Conservation (phyloP, 2,113 vertebrate species). For the Muntiacus reevesi region DNA sequence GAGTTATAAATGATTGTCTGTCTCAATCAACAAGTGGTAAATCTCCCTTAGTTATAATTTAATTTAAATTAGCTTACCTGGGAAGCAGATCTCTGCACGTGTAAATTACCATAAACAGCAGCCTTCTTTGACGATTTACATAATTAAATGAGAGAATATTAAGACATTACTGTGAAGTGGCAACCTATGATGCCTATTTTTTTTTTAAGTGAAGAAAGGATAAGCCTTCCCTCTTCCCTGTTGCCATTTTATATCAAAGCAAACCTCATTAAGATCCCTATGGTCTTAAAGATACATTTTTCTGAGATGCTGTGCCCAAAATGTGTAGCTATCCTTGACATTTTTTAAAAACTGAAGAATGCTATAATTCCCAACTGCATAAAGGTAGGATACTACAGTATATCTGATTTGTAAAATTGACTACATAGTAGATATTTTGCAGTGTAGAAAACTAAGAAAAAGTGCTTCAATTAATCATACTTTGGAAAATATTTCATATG, state of each 20-base stretch:
- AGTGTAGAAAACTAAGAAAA: slow-evolving; percentile 45
- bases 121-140: slow-evolving; percentile 58
- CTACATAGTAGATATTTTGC: slow-evolving; percentile 57
- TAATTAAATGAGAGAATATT: slow-evolving; percentile 74
- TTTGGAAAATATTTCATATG: slow-evolving; percentile 53
- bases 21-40: slow-evolving; percentile 71
- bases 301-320: not conserved
- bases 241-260: not conserved
- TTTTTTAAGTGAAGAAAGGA: slow-evolving; percentile 7
- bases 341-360: slow-evolving; percentile 9
- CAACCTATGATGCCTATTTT: slow-evolving; percentile 48
- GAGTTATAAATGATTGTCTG: slow-evolving; percentile 72
- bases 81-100: slow-evolving; percentile 61
- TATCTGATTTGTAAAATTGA: slow-evolving; percentile 52
- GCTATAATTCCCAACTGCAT: slow-evolving; percentile 12
- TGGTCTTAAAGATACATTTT: not conserved
- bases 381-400: not conserved
- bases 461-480: slow-evolving; percentile 63
- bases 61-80: slow-evolving; percentile 76
- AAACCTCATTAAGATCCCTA: not conserved
- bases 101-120: slow-evolving; percentile 72
- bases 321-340: slow-evolving; percentile 40
- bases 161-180: slow-evolving; percentile 54
- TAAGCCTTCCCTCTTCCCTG: slow-evolving; percentile 11
- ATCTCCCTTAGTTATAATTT: slow-evolving; percentile 73